Evolutionary conservation across 2,888 invertebrate genomes (phyloP).

Genomic region (Microchrysa polita): DNA sequence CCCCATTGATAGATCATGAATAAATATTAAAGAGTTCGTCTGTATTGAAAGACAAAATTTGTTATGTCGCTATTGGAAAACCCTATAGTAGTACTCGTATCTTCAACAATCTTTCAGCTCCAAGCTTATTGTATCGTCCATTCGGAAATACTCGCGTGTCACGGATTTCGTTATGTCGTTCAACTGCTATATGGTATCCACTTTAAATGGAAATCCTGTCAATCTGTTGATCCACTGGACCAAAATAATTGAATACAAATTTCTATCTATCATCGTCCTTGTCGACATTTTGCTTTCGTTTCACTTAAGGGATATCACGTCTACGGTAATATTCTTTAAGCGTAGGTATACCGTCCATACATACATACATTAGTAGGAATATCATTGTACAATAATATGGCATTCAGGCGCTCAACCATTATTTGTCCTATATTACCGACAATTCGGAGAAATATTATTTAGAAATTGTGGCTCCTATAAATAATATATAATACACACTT

Average conservation of each 20-base stretch:
- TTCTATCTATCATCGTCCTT: conserved; percentile 1
- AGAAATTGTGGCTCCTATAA: too few species aligned
- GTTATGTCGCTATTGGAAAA: too few species aligned
- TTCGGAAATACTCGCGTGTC: not conserved
- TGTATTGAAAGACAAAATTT: too few species aligned
- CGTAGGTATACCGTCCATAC: not conserved
- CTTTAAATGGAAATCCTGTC: conserved; percentile 51
- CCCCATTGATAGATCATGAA: too few species aligned
- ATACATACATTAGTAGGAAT: too few species aligned
- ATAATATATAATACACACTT: too few species aligned
- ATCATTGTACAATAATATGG: too few species aligned
- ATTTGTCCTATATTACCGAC: too few species aligned
- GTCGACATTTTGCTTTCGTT: not conserved
- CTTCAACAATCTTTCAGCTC: not conserved
- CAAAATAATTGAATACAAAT: conserved; percentile 51
- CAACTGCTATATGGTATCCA: conserved; percentile 12
- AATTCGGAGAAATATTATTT: too few species aligned
- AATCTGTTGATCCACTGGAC: conserved; percentile 52
- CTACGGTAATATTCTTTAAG: not conserved
- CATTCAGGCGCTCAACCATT: too few species aligned
- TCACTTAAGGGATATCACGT: conserved; percentile 13
- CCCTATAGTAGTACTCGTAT: too few species aligned
- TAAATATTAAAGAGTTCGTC: too few species aligned
- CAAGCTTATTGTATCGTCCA: not conserved
- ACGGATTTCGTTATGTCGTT: not conserved